Evolutionary conservation across 2,113 vertebrate genomes (phyloP).

Genomic region (Abramis brama): DNA sequence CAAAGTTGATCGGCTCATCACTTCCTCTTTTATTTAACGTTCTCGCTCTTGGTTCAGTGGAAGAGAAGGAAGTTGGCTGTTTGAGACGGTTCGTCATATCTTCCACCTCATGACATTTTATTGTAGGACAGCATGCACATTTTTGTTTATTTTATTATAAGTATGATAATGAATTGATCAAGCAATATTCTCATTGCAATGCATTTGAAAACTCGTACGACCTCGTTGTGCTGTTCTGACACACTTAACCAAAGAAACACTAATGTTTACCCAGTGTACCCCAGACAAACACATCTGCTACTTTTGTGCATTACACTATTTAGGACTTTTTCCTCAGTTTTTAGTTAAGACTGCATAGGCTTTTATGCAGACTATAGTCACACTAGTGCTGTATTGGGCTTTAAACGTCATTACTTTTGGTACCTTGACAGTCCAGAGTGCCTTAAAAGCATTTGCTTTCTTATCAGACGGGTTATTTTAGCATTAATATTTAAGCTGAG

Average conservation of each 20-base stretch:
- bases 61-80: background rate
- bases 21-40: background rate
- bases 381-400: constrained; percentile 4
- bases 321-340: background rate
- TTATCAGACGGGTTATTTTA: constrained; percentile 5
- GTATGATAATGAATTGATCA: background rate
- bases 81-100: background rate
- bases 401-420: background rate
- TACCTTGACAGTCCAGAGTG: background rate
- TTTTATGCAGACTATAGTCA: background rate
- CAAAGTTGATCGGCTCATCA: background rate
- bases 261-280: constrained; percentile 38
- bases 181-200: background rate
- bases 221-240: background rate
- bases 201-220: constrained; percentile 3
- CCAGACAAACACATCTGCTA: constrained; percentile 2
- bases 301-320: constrained; percentile 16
- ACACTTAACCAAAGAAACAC: constrained; percentile 43
- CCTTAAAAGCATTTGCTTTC: background rate
- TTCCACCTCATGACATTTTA: background rate
- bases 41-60: background rate
- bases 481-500: constrained; percentile 4
- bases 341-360: background rate
- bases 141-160: background rate
- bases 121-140: background rate